Percentiles rank a stretch among this genome's conserved stretches.
phyloP scores from a whole-genome alignment of 2,888 invertebrate genomes.

The Blomia tropicalis region DNA sequence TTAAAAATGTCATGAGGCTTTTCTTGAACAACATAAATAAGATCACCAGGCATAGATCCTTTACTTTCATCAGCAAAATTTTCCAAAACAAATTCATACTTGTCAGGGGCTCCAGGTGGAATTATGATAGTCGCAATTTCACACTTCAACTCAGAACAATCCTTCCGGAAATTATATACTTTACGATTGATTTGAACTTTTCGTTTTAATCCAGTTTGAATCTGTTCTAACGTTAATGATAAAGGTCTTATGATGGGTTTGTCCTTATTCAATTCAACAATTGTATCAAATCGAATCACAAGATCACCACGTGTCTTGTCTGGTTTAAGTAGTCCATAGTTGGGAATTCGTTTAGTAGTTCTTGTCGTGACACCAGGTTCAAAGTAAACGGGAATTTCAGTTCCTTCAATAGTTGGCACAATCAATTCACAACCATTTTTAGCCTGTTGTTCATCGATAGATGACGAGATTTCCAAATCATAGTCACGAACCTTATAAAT shows the following conservation, averaged over 20 bases:
- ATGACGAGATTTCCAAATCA: too few species aligned
- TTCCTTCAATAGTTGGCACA: not conserved
- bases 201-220: not conserved
- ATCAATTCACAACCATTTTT: not conserved
- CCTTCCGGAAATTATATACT: not conserved
- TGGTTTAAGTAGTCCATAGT: not conserved
- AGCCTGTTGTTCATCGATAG: too few species aligned
- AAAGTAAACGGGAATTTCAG: not conserved
- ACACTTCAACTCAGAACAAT: not conserved
- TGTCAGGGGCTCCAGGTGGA: not conserved
- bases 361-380: not conserved
- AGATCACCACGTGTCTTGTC: too few species aligned
- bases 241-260: too few species aligned
- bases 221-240: not conserved
- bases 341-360: not conserved
- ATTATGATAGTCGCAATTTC: not conserved
- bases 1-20: not conserved
- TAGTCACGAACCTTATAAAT: too few species aligned
- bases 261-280: not conserved
- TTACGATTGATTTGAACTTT: not conserved
- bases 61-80: not conserved
- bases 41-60: not conserved
- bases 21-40: not conserved
- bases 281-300: not conserved
- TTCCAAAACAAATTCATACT: not conserved